Conservation (phyloP, 2,888 invertebrate species). For the Byasa hedistus region DNA sequence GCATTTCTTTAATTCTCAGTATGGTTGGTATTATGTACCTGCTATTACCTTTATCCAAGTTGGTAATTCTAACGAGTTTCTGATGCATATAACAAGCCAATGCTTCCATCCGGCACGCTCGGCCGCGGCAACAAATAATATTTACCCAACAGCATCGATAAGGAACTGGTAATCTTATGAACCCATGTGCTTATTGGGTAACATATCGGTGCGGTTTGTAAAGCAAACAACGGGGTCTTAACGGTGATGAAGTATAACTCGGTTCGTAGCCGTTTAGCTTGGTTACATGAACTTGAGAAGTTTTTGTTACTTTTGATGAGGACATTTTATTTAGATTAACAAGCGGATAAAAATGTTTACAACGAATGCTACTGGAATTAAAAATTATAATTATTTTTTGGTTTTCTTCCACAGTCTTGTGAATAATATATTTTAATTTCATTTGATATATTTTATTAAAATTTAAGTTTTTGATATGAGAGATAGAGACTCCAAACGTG, state of each 20-base stretch:
- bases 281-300: neutral
- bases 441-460: too few relatives aligned
- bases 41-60: neutral
- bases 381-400: too few relatives aligned
- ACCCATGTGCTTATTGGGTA: slow-evolving; percentile 29
- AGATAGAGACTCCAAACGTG: too few relatives aligned
- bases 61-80: neutral
- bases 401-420: too few relatives aligned
- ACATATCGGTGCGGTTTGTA: slow-evolving; percentile 24
- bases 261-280: too few relatives aligned
- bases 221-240: slow-evolving; percentile 21
- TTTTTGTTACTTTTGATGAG: neutral
- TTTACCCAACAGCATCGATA: slow-evolving; percentile 30
- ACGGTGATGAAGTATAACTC: slow-evolving; percentile 13
- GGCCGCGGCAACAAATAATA: slow-evolving; percentile 14
- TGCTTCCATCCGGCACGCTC: slow-evolving; percentile 37
- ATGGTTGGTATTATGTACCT: too few relatives aligned
- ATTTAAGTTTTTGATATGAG: too few relatives aligned
- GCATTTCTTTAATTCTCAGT: too few relatives aligned
- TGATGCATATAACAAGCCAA: slow-evolving; percentile 35
- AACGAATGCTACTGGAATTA: neutral
- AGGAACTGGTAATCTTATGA: slow-evolving; percentile 30
- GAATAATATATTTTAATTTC: too few relatives aligned
- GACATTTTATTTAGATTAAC: neutral
- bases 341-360: neutral